These are phyloP conservation scores for Helogale parvula DNA, from an alignment of 2,113 vertebrate species.

Conservation along the genomic window DNA sequence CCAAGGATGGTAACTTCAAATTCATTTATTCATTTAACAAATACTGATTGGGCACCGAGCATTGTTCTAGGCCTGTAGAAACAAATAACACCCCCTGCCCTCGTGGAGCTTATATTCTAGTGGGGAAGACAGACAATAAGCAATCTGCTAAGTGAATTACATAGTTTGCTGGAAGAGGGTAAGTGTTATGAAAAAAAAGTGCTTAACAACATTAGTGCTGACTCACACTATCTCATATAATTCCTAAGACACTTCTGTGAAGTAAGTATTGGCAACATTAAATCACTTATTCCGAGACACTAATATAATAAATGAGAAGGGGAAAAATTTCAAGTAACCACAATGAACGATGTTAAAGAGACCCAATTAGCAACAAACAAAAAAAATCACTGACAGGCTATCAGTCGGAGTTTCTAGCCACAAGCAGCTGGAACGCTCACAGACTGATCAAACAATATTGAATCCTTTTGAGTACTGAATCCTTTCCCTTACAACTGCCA, in stretches of 20 bases:
- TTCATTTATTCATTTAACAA: neutral
- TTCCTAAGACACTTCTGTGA: neutral
- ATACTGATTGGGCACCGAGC: neutral
- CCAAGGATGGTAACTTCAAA: neutral
- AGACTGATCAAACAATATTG: neutral
- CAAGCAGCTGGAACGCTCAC: neutral
- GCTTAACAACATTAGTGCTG: neutral
- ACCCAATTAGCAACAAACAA: neutral
- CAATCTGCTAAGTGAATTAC: neutral
- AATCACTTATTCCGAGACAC: neutral
- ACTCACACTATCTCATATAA: neutral
- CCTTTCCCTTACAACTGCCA: conserved; percentile 13
- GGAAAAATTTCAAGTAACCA: conserved; percentile 4
- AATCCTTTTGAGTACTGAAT: neutral
- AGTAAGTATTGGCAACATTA: neutral
- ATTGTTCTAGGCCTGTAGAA: neutral
- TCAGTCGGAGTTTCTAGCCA: neutral
- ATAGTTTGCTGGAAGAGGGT: neutral
- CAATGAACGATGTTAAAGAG: conserved; percentile 2
- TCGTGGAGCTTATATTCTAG: neutral
- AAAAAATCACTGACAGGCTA: neutral
- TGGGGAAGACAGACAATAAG: neutral
- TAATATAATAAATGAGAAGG: conserved; percentile 21
- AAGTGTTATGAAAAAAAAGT: neutral
- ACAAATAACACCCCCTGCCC: neutral